A percentile compares a stretch with the other conserved stretches of the same genome.
These are phyloP conservation scores for Telenomus remus DNA, from an alignment of 1,140 invertebrate species.

Conservation along the genomic window DNA sequence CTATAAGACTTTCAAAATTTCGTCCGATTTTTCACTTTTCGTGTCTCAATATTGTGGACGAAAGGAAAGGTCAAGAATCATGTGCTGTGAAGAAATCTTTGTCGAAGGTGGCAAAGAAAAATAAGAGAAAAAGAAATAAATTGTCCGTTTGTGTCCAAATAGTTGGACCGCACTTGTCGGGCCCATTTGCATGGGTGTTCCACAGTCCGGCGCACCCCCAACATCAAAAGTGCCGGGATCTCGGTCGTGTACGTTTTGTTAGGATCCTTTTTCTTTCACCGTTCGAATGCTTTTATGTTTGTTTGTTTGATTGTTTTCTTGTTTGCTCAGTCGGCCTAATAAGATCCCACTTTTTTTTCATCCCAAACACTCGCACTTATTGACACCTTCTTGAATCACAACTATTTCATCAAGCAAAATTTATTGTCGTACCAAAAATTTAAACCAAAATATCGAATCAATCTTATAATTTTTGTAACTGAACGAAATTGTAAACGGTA, in stretches of 20 bases:
- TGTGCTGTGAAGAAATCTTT: slow-evolving; percentile 17
- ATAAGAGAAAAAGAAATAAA: slow-evolving; percentile 28
- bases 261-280: slow-evolving; percentile 49
- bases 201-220: slow-evolving; percentile 56
- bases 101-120: slow-evolving; percentile 36
- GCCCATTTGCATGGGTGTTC: slow-evolving; percentile 57
- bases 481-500: slow-evolving; percentile 19
- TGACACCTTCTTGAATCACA: too few species aligned
- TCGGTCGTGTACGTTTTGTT: slow-evolving; percentile 39
- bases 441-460: too few species aligned
- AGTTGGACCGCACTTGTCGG: slow-evolving; percentile 61
- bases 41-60: slow-evolving; percentile 17
- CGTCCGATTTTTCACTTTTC: too few species aligned
- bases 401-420: too few species aligned
- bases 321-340: slow-evolving; percentile 53
- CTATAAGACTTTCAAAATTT: too few species aligned
- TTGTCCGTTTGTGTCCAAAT: slow-evolving; percentile 45
- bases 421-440: too few species aligned
- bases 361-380: background rate
- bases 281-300: slow-evolving; percentile 60
- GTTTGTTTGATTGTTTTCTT: slow-evolving; percentile 58
- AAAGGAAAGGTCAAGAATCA: slow-evolving; percentile 10
- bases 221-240: slow-evolving; percentile 64
- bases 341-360: slow-evolving; percentile 14
- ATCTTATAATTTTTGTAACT: too few species aligned